Base-by-base conservation (phyloP, 2,797 vertebrate species). In the Hydrolagus colliei region DNA sequence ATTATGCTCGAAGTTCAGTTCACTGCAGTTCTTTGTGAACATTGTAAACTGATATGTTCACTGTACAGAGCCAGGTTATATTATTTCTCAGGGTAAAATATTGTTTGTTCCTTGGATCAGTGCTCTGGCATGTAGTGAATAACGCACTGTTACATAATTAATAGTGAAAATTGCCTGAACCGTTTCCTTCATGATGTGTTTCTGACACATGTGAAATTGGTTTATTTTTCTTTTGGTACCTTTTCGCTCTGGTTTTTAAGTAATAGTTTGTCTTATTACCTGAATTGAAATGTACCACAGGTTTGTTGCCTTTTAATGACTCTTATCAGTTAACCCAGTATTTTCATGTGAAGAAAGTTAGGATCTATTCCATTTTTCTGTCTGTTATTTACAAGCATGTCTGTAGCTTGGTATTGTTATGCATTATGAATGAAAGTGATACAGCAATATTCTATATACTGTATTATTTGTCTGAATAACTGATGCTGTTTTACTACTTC, bases 21-120 rank as follows among this genome's bases (percentile, higher is more conserved):
- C 5, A 52, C 65, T 84, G 63, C 35, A 68, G 65, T 71, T 71
- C 68, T 65, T 41, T 84, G 79, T 52, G 27, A 10, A 35, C 65
- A 41, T 63, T 68, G 41, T 84, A 65, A 14, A 84, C 41, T 41
- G 41, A 84, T 68, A 65, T 35, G 52, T 27, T 32, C 32, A 52
- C 65, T 68, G 79, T 84, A n/a, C 14, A 52, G 41, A 52, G 41
- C 6, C 41, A 52, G 41, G 41, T 52, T 52, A 52, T 12, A 84
- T 82, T 82, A 82, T 84, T 68, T 75, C 52, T 84, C 65, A 41
- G 79, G 71, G 71, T 67, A 84, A 84, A 41, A 68, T 84, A 65
- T 84, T 27, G 7, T 35, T 67, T 84, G 12, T 84, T 71, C 65
- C 62, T 84, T 84, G 27, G 12, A 65, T 63, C 79, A 71, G 32